A percentile compares a stretch with the other conserved stretches of the same genome.
These are phyloP conservation scores for Piaya cayana DNA, from an alignment of 2,113 vertebrate genomes.

Conservation along the genomic window DNA sequence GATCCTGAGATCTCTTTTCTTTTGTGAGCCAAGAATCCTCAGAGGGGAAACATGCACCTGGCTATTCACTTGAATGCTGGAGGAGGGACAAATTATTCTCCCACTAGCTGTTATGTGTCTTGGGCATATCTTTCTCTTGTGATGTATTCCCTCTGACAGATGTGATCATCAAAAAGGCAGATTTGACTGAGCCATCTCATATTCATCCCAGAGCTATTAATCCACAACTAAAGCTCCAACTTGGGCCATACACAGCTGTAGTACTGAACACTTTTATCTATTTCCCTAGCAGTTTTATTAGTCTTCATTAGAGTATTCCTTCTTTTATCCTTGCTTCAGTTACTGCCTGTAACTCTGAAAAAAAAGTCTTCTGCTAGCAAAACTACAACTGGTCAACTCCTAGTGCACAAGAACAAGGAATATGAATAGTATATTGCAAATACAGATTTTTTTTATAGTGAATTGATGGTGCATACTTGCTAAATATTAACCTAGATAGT, in stretches of 20 bases:
- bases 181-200: background rate
- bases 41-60: background rate
- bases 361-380: background rate
- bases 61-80: background rate
- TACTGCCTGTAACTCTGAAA: background rate
- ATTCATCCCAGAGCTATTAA: background rate
- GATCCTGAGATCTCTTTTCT: background rate
- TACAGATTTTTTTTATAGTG: background rate
- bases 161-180: background rate
- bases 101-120: background rate
- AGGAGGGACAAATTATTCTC: background rate
- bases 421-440: background rate
- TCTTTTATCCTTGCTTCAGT: background rate
- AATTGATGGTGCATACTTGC: fast-evolving
- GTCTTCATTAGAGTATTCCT: background rate
- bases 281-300: background rate
- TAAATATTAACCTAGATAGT: background rate
- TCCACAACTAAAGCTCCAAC: background rate
- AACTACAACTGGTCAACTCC: background rate
- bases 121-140: background rate
- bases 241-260: background rate
- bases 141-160: background rate
- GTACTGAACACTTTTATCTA: background rate
- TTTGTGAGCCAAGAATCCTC: background rate
- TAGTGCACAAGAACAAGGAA: background rate